Base-by-base conservation (phyloP, 2,113 vertebrate species). In the Phrynosoma blainvillii region DNA sequence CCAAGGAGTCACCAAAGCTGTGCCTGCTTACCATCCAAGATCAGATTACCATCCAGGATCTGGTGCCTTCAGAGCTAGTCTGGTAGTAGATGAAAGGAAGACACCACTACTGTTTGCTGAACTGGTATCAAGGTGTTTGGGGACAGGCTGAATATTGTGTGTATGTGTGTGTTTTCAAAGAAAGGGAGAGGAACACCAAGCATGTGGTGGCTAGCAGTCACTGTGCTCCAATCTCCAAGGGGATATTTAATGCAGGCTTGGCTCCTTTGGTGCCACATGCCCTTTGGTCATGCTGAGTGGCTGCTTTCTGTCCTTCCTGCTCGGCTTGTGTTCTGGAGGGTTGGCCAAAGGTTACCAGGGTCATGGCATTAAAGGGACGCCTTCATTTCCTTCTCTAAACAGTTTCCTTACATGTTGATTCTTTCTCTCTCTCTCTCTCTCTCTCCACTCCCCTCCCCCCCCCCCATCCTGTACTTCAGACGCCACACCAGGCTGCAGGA, bases 401-500 rank as follows among this genome's bases (percentile, higher is more conserved):
- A 14, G 18, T 47, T 47, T n/a, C 32, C 16, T 77, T 8, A 42
- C 56, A 32, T 66, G 36, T 40, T 62, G 0, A 30, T 56, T 73
- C 21, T 7, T 16, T 93, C 82, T 92, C 62, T 92, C 2, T 2
- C 75, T 73, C 42, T 85, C 68, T 27, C 11, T 71, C 25, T 27
- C 25, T 68, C 66, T 68, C 25, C 25, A 23, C 27, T 65, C 2
- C 62, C 20, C 20, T 10, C 62, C 4, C 76, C 81, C 79, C 75
- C 81, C 6, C 85, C 79, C 62, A 71, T 2, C 68, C n/a, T 54
- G 30, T 16, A 32, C 78, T 74, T 79, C 96, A 98, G 98, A 97
- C 98, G 80, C 97, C 98, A 83, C 98, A 98, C 92, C 98, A 99
- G 97, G 96, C 97, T 95, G 98, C 98, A 92, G 98, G 98, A 78